Evolutionary conservation across 2,113 vertebrate genomes (phyloP), one percentile per base, ranked within the genome.

Genomic region (Oxyura jamaicensis): DNA sequence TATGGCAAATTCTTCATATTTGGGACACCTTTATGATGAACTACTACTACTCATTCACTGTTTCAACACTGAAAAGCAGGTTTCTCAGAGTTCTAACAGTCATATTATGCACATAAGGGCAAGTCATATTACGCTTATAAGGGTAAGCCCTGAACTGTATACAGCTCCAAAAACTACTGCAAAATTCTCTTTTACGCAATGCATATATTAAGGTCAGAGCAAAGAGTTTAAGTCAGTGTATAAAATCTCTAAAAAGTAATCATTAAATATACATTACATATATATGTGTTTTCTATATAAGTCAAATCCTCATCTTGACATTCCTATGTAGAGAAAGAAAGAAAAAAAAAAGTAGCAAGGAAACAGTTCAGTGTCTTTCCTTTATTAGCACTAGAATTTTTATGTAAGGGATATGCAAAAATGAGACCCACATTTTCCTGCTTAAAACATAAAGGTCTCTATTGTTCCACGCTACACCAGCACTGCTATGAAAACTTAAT

Each of bases 391-490:
- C 36, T 88, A 93, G 83, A 91, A 94, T 81, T 94, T 92, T 95
- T 94, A 90, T 91, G 91, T 75, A 86, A 96, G 65, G 88, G 90
- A 88, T 96, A 95, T 52, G 65, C 68, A 94, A 22, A 91, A 95
- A 95, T 75, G 62, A 90, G 90, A 96, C 72, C 85, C 93, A 86
- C 52, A 91, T 96, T 95, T 96, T 96, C 91, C 88, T 83, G 18
- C 86, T 96, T 95, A 95, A 93, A 95, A 96, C 60, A 96, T 88
- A 97, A 95, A 96, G 90, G 90, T 94, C 96, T 91, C 93, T 93
- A 94, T 97, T 97, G 95, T 96, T 95, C 73, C 36, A 33, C 65
- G 53, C 62, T 95, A 86, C 60, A 95, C 90, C 88, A 96, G 86
- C 72, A 48, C 83, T 83, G 77, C 76, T 90, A 88, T 28, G 88